A percentile compares a stretch with the other conserved stretches of the same genome.
phyloP scores from a whole-genome alignment of 2,888 invertebrate genomes.

The Pterobdella sp. region DNA sequence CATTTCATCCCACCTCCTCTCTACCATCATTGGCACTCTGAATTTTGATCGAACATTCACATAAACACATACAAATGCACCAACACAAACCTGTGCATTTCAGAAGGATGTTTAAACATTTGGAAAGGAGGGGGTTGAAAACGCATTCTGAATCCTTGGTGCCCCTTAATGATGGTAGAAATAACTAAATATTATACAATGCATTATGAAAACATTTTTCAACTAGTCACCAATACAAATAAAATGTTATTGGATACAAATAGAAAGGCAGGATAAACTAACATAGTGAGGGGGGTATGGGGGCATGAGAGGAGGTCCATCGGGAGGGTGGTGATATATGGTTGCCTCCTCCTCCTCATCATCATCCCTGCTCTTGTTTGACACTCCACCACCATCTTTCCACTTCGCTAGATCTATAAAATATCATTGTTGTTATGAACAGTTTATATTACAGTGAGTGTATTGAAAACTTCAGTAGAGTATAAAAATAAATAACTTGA shows the following conservation, averaged over 20 bases:
- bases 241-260: no score
- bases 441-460: background rate
- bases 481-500: background rate
- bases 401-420: slow-evolving; percentile 71
- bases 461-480: background rate
- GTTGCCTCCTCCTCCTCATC: slow-evolving; percentile 77
- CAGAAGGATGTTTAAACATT: no score
- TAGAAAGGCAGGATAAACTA: background rate
- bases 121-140: background rate
- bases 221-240: no score
- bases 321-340: slow-evolving; percentile 56
- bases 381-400: slow-evolving; percentile 69
- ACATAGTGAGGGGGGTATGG: background rate
- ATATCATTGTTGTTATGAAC: background rate
- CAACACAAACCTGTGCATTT: no score
- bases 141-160: background rate
- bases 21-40: no score
- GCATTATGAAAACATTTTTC: no score
- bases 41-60: no score
- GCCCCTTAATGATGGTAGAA: no score
- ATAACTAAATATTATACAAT: no score
- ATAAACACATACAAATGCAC: no score
- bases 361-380: slow-evolving; percentile 24
- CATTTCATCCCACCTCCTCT: no score
- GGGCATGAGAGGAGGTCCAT: slow-evolving; percentile 18